These are phyloP conservation scores for Phyllostomus discolor DNA, from an alignment of 2,113 vertebrate genomes.

Conservation along the genomic window DNA sequence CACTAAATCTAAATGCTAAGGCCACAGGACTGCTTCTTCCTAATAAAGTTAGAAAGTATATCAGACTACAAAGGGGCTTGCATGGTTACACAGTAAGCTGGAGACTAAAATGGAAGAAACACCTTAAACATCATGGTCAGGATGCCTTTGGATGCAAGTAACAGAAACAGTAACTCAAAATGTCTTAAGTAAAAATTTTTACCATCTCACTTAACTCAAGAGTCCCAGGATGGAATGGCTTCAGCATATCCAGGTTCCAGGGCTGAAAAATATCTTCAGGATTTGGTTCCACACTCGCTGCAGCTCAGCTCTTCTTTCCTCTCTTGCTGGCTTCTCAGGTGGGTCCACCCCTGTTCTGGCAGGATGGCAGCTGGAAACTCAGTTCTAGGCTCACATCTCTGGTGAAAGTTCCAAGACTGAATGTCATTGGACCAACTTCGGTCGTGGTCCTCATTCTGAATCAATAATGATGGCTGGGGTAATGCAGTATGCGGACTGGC, in stretches of 20 bases:
- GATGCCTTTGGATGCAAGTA: neutral
- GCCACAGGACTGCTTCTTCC: neutral
- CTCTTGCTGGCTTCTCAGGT: neutral
- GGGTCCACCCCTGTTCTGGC: neutral
- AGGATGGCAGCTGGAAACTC: neutral
- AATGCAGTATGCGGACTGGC: neutral
- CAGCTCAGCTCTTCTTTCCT: neutral
- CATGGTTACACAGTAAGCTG: neutral
- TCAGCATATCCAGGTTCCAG: neutral
- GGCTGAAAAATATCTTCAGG: neutral
- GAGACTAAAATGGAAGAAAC: slow-evolving; percentile 29
- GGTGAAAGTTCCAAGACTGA: neutral
- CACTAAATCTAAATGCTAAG: slow-evolving; percentile 8
- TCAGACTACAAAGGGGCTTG: neutral
- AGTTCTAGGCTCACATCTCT: neutral
- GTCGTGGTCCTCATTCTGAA: neutral
- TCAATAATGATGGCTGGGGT: no score
- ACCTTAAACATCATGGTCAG: neutral
- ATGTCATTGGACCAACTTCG: neutral
- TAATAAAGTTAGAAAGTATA: slow-evolving; percentile 44
- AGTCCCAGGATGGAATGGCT: neutral
- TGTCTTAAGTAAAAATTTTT: slow-evolving; percentile 12
- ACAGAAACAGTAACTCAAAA: slow-evolving; percentile 42
- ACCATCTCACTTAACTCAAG: neutral
- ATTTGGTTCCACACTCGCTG: neutral